Conservation (phyloP, 2,113 vertebrate species). For the Oryzias woworae region DNA sequence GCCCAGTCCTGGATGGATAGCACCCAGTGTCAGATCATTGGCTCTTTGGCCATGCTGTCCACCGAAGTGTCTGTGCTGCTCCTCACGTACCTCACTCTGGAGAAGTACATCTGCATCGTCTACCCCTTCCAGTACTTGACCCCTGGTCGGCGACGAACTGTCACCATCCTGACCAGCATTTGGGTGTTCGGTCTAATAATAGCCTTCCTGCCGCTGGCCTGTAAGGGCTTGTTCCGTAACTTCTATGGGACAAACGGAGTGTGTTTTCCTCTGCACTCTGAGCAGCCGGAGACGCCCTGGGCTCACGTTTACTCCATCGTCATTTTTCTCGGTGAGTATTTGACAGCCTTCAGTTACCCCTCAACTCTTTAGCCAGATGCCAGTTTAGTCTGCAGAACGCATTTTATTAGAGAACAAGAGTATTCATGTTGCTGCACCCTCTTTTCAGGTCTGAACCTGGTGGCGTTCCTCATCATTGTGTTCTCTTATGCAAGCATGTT, state of each 20-base stretch:
- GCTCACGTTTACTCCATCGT: constrained; percentile 92
- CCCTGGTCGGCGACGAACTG: constrained; percentile 85
- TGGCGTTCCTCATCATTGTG: constrained; percentile 93
- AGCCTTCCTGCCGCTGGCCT: constrained; percentile 88
- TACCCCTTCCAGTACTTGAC: constrained; percentile 94
- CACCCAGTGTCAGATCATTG: constrained; percentile 87
- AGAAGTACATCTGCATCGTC: constrained; percentile 97
- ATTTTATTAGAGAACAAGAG: too few species aligned
- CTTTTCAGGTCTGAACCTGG: constrained; percentile 89
- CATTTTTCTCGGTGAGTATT: constrained; percentile 90
- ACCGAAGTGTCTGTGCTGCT: constrained; percentile 96
- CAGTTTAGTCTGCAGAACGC: too few species aligned
- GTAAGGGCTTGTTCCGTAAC: constrained; percentile 89
- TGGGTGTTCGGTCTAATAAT: constrained; percentile 90
- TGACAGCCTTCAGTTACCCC: background rate
- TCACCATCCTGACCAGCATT: constrained; percentile 86
- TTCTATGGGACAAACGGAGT: constrained; percentile 96
- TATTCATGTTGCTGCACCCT: background rate
- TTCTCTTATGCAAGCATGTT: constrained; percentile 98
- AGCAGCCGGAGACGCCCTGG: constrained; percentile 87
- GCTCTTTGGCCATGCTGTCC: constrained; percentile 94
- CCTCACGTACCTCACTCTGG: constrained; percentile 93
- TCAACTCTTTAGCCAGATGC: too few species aligned
- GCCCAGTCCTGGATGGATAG: constrained; percentile 97
- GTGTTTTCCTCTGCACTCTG: constrained; percentile 94